phyloP scores from a whole-genome alignment of 2,113 vertebrate genomes.

The Syrmaticus mikado region DNA sequence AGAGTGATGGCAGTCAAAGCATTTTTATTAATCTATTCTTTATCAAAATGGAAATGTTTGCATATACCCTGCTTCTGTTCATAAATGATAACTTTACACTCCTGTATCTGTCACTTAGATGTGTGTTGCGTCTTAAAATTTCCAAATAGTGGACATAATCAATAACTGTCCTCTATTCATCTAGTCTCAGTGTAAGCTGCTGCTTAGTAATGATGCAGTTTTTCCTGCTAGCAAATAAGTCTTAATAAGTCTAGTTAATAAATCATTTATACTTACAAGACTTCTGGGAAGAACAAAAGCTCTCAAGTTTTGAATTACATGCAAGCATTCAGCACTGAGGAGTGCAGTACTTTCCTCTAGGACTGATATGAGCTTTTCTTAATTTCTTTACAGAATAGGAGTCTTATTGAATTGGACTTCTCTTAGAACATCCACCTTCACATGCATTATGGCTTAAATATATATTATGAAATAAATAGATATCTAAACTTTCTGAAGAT shows the following conservation, averaged over 20 bases:
- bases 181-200: not conserved
- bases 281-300: not conserved
- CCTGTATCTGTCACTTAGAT: not conserved
- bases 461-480: not conserved
- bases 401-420: not conserved
- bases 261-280: not conserved
- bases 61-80: not conserved
- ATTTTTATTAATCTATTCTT: slow-evolving; percentile 7
- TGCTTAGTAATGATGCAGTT: not conserved
- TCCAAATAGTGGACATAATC: not conserved
- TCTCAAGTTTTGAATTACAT: not conserved
- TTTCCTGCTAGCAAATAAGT: not conserved
- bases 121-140: not conserved
- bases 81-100: not conserved
- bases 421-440: not conserved
- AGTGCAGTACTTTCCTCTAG: not conserved
- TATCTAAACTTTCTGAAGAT: not conserved
- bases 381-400: rapidly evolving
- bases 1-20: not conserved
- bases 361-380: not conserved
- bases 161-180: not conserved
- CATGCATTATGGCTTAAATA: not conserved
- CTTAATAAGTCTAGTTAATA: not conserved
- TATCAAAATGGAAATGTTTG: not conserved
- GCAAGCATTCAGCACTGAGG: not conserved